phyloP scores from a whole-genome alignment of 1,140 invertebrate species.

The Aphelenchoides avenae region DNA sequence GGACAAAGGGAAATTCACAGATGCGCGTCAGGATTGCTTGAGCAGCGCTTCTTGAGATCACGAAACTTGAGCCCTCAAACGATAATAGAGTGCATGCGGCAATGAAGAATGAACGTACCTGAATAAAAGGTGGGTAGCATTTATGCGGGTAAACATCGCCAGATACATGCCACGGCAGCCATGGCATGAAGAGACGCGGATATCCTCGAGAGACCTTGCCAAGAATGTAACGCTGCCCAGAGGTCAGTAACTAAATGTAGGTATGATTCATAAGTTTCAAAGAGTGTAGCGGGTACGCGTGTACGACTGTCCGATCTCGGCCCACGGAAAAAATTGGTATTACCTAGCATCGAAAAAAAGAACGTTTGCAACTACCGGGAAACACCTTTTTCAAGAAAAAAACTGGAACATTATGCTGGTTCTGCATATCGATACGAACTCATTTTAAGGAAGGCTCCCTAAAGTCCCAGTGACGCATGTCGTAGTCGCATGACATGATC shows the following conservation, averaged over 20 bases:
- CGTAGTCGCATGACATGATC: too few species aligned
- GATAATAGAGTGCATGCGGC: slow-evolving; percentile 11
- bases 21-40: slow-evolving; percentile 40
- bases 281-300: too few species aligned
- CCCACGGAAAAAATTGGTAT: too few species aligned
- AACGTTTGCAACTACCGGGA: too few species aligned
- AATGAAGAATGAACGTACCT: slow-evolving; percentile 33
- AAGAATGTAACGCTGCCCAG: slow-evolving; percentile 34
- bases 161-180: slow-evolving; percentile 58
- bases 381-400: too few species aligned
- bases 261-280: too few species aligned
- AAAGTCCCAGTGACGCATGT: too few species aligned
- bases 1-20: slow-evolving; percentile 54
- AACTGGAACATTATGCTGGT: too few species aligned
- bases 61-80: slow-evolving; percentile 52
- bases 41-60: slow-evolving; percentile 45
- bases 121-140: slow-evolving; percentile 56
- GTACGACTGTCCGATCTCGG: too few species aligned
- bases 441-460: too few species aligned
- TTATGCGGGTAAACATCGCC: slow-evolving; percentile 49
- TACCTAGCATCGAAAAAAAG: too few species aligned
- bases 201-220: slow-evolving; percentile 58
- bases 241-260: neutral
- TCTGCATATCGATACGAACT: too few species aligned
- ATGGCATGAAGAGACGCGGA: slow-evolving; percentile 53